These are phyloP conservation scores for Aphidoletes aphidimyza DNA, from an alignment of 2,888 invertebrate species.

Conservation along the genomic window DNA sequence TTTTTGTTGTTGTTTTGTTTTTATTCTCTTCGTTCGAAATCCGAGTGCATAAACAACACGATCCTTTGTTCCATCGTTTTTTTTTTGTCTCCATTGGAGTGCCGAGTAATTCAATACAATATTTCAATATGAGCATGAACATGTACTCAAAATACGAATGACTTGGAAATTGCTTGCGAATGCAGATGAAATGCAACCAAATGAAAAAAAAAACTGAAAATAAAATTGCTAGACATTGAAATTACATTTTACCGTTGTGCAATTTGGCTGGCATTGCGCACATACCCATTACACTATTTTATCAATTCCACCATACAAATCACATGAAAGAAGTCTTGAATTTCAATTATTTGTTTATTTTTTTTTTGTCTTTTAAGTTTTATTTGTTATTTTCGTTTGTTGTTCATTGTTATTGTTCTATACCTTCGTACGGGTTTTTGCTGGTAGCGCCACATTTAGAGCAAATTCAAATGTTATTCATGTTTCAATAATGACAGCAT, in stretches of 20 bases:
- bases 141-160: not conserved
- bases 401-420: not conserved
- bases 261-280: too few relatives aligned
- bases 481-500: constrained; percentile 25
- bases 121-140: not conserved
- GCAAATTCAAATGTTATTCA: constrained; percentile 28
- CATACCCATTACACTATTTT: not conserved
- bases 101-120: constrained; percentile 34
- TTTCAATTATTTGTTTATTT: constrained; percentile 31
- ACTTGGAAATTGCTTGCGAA: constrained; percentile 31
- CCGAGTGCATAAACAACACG: not conserved
- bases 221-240: not conserved
- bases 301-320: constrained; percentile 13
- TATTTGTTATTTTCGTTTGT: not conserved
- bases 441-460: not conserved
- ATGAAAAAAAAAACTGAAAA: not conserved
- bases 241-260: constrained; percentile 13
- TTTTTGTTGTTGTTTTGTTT: not conserved
- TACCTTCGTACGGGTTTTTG: not conserved
- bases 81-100: not conserved
- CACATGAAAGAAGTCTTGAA: constrained; percentile 34
- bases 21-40: not conserved
- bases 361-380: not conserved
- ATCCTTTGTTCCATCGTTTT: constrained; percentile 3
- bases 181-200: not conserved